phyloP scores from a whole-genome alignment of 2,113 vertebrate species.

The Larimichthys crocea region DNA sequence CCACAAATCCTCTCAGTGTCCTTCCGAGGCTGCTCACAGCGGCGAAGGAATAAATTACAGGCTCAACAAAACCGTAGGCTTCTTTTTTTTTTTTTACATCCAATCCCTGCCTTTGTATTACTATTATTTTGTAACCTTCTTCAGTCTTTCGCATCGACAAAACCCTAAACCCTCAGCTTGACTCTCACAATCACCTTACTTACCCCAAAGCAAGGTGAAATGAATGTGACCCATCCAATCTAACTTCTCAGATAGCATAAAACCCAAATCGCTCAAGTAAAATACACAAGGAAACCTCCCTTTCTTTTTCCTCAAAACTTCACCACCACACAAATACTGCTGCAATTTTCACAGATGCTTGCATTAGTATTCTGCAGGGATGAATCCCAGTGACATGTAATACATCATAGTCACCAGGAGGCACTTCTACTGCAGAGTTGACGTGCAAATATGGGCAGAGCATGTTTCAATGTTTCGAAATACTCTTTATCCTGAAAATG shows the following conservation, averaged over 20 bases:
- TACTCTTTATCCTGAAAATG: slow-evolving; percentile 71
- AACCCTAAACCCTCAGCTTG: slow-evolving; percentile 38
- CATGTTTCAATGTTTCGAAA: slow-evolving; percentile 71
- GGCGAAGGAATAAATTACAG: slow-evolving; percentile 65
- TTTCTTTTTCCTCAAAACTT: slow-evolving; percentile 38
- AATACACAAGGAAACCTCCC: slow-evolving; percentile 47
- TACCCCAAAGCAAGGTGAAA: slow-evolving; percentile 53
- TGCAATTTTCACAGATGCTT: slow-evolving; percentile 73
- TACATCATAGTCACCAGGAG: slow-evolving; percentile 84
- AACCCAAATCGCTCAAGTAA: slow-evolving; percentile 46
- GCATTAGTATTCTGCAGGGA: slow-evolving; percentile 82
- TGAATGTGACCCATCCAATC: slow-evolving; percentile 48
- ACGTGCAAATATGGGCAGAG: slow-evolving; percentile 71
- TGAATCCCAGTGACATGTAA: slow-evolving; percentile 77
- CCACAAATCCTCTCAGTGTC: slow-evolving; percentile 73
- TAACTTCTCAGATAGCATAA: slow-evolving; percentile 38
- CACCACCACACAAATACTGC: slow-evolving; percentile 61
- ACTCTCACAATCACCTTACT: slow-evolving; percentile 50
- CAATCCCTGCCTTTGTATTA: slow-evolving; percentile 48
- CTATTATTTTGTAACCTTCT: slow-evolving; percentile 44
- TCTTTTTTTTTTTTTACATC: slow-evolving; percentile 35
- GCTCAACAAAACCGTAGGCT: slow-evolving; percentile 39
- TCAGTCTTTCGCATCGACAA: slow-evolving; percentile 35
- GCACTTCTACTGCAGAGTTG: slow-evolving; percentile 73
- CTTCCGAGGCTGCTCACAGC: slow-evolving; percentile 58